Percentiles rank a stretch among this genome's conserved stretches.
Conservation (phyloP, 92 coral and sea anemone species). For the Actinernus sp. region DNA sequence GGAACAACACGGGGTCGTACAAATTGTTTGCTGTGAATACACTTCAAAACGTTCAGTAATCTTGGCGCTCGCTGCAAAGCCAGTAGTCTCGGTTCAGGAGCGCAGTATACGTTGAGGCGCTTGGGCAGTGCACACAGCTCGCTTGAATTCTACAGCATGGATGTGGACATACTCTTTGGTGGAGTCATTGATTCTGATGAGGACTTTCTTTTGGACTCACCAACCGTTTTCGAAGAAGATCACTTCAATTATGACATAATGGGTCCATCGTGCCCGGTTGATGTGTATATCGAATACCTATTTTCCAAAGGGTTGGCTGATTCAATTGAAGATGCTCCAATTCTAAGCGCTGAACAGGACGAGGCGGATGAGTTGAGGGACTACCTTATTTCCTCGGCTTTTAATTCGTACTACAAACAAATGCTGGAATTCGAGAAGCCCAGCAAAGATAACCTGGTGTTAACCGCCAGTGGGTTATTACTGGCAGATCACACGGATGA, state of each 20-base stretch:
- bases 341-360: conserved; percentile 66
- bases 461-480: conserved; percentile 73
- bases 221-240: conserved; percentile 60
- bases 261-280: conserved; percentile 81
- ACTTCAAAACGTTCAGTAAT: background rate
- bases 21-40: conserved; percentile 42
- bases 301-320: conserved; percentile 88
- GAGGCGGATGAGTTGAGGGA: conserved; percentile 82
- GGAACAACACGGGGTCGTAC: conserved; percentile 33
- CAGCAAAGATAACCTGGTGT: conserved; percentile 76
- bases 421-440: conserved; percentile 68
- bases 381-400: conserved; percentile 84
- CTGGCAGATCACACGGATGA: conserved; percentile 65
- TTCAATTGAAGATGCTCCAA: conserved; percentile 73
- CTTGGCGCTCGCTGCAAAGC: background rate
- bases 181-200: conserved; percentile 64
- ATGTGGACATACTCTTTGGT: conserved; percentile 70
- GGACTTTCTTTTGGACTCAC: conserved; percentile 59
- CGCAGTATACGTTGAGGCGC: background rate
- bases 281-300: conserved; percentile 82
- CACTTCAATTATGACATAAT: conserved; percentile 60
- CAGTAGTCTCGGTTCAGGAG: background rate
- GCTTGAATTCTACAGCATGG: conserved; percentile 38
- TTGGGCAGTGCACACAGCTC: background rate
- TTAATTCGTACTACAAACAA: conserved; percentile 78